Base-by-base conservation (phyloP, 2,797 vertebrate genomes). In the Rhyacichthys aspro region DNA sequence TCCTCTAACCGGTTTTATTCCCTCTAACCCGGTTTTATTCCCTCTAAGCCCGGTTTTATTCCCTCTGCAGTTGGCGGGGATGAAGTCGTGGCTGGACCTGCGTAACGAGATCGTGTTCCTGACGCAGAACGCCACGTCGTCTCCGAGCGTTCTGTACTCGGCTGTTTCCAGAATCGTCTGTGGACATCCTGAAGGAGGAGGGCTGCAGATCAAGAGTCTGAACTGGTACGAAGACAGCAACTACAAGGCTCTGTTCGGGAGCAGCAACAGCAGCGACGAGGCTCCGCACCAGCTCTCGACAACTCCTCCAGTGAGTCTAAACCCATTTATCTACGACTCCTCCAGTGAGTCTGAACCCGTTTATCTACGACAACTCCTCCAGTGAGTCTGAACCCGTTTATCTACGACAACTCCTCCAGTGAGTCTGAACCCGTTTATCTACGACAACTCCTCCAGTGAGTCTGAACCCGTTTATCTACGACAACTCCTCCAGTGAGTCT, bases 191-290 rank as follows among this genome's bases (percentile, higher is more conserved):
- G 97, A 99, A 67, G 96, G 59, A 0, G 97, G 97, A 15, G 96
- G 96, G 0, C 92, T 98, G 49, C 96, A 98, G 91, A 98, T 99
- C 85, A 98, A 98, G 63, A 98, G 96, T 32, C 94, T 98, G 56
- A 99, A 99, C 90, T 98, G 96, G 96, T 98, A 98, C 0, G 97
- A 99, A 62, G 97, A 99, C 90, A 94, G 94, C 82, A 99, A 99
- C 89, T 98, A 96, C 91, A 98, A 98, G 87, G 94, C 95, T 0
- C 79, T 99, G 15, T 98, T 99, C 0, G 94, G 95, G n/a, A 94
- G 94, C 48, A 82, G 95, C 18, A 92, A 88, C 86, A 93, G 92
- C 12, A 96, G 94, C 12, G 95, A 98, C 0, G 95, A 98, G 0
- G 75, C 91, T 8, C 9, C 86, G 0, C 37, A 82, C 3, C 43